Conservation (phyloP, 2,888 invertebrate species). For the Sphaeridia pumilis region DNA sequence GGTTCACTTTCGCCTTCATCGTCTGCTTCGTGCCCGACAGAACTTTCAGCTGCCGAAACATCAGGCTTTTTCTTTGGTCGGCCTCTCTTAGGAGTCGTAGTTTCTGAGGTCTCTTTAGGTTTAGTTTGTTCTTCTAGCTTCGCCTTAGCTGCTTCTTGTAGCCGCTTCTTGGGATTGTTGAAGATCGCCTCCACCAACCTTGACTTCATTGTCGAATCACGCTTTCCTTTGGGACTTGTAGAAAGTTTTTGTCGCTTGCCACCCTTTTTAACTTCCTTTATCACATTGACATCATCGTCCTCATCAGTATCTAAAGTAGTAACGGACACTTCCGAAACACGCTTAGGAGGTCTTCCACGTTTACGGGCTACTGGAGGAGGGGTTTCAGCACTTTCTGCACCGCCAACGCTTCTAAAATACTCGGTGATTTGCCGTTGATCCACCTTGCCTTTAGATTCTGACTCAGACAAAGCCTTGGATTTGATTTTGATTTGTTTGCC, state of each 20-base stretch:
- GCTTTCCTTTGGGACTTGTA: background rate
- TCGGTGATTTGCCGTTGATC: constrained; percentile 9
- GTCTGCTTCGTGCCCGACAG: constrained; percentile 19
- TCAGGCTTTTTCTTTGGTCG: constrained; percentile 16
- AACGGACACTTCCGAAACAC: constrained; percentile 4
- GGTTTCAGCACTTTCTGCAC: too few relatives aligned
- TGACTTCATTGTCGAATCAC: background rate
- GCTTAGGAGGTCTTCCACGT: constrained; percentile 19
- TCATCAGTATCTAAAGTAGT: constrained; percentile 2
- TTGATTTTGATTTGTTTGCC: too few relatives aligned
- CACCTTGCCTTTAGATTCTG: background rate
- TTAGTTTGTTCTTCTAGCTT: too few relatives aligned
- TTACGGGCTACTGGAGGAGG: constrained; percentile 8
- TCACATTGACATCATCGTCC: constrained; percentile 10
- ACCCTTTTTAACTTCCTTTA: constrained; percentile 5
- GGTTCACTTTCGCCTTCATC: constrained; percentile 25
- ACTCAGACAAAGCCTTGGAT: background rate
- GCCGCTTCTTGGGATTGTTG: background rate
- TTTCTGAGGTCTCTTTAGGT: background rate
- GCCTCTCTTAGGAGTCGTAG: background rate
- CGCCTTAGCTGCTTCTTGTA: background rate
- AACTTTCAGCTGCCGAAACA: constrained; percentile 8
- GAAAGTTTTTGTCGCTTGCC: background rate
- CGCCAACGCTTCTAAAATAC: constrained; percentile 8
- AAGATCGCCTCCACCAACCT: background rate